Evolutionary conservation across 2,888 invertebrate genomes (phyloP), one percentile per base, ranked within the genome.

Genomic region (Philonicus albiceps): DNA sequence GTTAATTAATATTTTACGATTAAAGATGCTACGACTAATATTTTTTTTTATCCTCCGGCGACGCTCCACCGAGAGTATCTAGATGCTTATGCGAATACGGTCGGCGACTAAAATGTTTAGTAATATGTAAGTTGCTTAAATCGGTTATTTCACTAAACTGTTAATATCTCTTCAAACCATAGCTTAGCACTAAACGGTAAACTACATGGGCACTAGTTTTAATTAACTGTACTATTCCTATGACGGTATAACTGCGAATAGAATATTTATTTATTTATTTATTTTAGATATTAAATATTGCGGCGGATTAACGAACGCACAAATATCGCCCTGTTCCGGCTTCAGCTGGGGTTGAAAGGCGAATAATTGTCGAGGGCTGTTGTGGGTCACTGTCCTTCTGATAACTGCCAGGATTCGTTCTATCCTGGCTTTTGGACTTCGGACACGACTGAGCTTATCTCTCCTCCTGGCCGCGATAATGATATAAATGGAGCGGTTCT

Each of bases 401-500:
- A 64, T 22, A 22, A 27, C 22, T 22, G 64, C 64, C 64, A 27
- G 64, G 64, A 22, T 27, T 27, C 4, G 19, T 64, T 19, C 27
- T 64, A 64, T 64, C 27, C 27, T 13, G 64, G 27, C 22, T 27
- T 43, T 3, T n/a, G 16, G 49, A 49, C 49, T 49, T 64, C 27
- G 76, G 76, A 76, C 76, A 40, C 49, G 40, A 49, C 53, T 16
- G 64, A 64, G 80, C 27, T 49, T 22, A 81, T 81, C 30, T 81
- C 30, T 55, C 34, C 55, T 37, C 31, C 73, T 19, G 84, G 73
- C 73, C 72, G 73, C 73, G 84, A 73, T 73, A 55, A 84, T 64
- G 40, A 37, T 72, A 55, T 11, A 76, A 86, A 84, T 49, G 83
- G 81, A 76, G 88, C 88, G 87, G 76, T 88, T 90, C 91, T 91